Evolutionary conservation across 1,140 invertebrate genomes (phyloP).

Genomic region (Megalonaias nervosa): DNA sequence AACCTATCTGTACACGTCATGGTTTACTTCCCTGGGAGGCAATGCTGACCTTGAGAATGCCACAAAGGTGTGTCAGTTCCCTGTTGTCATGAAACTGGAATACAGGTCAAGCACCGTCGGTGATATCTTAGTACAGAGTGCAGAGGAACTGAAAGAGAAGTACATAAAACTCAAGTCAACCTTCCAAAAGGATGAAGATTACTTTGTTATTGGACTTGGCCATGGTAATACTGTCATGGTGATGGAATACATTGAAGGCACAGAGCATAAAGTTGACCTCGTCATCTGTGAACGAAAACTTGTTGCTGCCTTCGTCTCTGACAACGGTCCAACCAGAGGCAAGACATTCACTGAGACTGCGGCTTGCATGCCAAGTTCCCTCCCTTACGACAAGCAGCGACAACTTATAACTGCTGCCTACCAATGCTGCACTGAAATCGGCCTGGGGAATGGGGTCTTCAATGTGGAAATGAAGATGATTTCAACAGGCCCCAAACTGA

Average conservation of each 20-base stretch:
- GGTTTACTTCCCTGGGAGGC: conserved; percentile 15
- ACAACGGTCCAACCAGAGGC: conserved; percentile 48
- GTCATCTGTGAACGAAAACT: conserved; percentile 46
- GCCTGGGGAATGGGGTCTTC: not conserved
- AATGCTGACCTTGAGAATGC: conserved; percentile 16
- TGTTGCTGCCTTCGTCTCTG: conserved; percentile 47
- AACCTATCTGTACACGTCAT: conserved; percentile 38
- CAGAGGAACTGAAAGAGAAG: conserved; percentile 30
- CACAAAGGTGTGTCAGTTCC: conserved; percentile 20
- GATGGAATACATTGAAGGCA: conserved; percentile 43
- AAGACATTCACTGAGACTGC: conserved; percentile 24
- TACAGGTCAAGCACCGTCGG: conserved; percentile 52
- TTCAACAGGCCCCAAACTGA: conserved; percentile 45
- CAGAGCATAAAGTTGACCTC: conserved; percentile 54
- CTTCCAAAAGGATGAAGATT: conserved; percentile 36
- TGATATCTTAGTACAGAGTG: conserved; percentile 36
- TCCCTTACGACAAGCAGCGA: conserved; percentile 44
- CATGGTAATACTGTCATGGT: conserved; percentile 43
- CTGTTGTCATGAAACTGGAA: conserved; percentile 49
- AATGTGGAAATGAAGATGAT: conserved; percentile 59
- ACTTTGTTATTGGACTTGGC: conserved; percentile 46
- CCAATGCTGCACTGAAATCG: too few species aligned
- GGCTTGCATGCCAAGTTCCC: conserved; percentile 38
- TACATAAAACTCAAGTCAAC: conserved; percentile 24
- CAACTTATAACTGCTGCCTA: not conserved